Percentiles rank a stretch among this genome's conserved stretches.
These are phyloP conservation scores for Gastrophryne carolinensis DNA, from an alignment of 2,797 vertebrate genomes.

Conservation along the genomic window DNA sequence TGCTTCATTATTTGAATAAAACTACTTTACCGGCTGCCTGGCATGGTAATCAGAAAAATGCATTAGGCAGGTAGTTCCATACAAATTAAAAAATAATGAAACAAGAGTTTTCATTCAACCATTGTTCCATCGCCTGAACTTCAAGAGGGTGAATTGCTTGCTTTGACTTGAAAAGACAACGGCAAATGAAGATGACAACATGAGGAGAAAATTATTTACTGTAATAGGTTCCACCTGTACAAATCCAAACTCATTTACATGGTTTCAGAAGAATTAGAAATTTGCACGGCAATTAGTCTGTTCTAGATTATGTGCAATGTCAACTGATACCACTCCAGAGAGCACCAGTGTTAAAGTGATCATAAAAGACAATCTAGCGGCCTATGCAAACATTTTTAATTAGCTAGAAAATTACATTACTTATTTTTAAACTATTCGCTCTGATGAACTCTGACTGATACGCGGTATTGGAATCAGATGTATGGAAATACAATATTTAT, in stretches of 20 bases:
- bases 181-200: conserved; percentile 78
- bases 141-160: conserved; percentile 71
- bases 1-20: conserved; percentile 77
- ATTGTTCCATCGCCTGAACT: conserved; percentile 76
- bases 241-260: conserved; percentile 76
- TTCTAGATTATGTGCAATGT: conserved; percentile 79
- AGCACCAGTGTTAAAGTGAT: conserved; percentile 75
- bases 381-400: conserved; percentile 81
- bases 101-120: conserved; percentile 91
- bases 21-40: conserved; percentile 70
- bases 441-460: conserved; percentile 69
- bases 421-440: conserved; percentile 69
- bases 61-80: conserved; percentile 92
- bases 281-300: conserved; percentile 78
- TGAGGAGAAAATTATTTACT: conserved; percentile 73
- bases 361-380: conserved; percentile 78
- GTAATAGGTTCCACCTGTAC: conserved; percentile 79
- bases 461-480: conserved; percentile 69
- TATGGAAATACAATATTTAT: conserved; percentile 68
- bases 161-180: conserved; percentile 76
- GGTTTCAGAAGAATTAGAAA: conserved; percentile 80
- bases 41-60: conserved; percentile 85
- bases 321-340: conserved; percentile 80
- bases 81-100: conserved; percentile 97
- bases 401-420: conserved; percentile 75